phyloP scores from a whole-genome alignment of 2,113 vertebrate genomes.

The Oreochromis niloticus region DNA sequence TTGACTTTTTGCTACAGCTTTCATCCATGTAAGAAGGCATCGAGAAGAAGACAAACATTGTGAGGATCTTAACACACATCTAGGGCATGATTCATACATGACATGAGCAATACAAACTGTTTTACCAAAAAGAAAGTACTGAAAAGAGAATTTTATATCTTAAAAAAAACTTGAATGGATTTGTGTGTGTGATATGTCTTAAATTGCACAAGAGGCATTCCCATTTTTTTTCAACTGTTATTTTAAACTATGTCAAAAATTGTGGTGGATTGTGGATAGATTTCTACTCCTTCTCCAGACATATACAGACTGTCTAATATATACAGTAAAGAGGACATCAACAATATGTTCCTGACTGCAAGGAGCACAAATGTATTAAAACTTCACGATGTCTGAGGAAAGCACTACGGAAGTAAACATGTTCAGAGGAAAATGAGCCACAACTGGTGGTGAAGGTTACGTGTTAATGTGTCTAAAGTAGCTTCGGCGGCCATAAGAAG shows the following conservation, averaged over 20 bases:
- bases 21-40: constrained; percentile 55
- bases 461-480: background rate
- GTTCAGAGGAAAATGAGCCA: background rate
- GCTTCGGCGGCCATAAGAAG: background rate
- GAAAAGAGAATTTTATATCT: background rate
- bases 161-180: constrained; percentile 28
- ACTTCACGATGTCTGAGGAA: background rate
- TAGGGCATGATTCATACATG: background rate
- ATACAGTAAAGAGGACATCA: constrained; percentile 15
- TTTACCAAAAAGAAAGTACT: background rate
- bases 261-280: background rate
- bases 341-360: background rate
- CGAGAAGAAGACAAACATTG: constrained; percentile 8
- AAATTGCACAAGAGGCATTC: constrained; percentile 22
- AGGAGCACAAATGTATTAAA: background rate
- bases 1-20: constrained; percentile 39
- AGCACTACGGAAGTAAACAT: background rate
- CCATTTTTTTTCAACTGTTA: constrained; percentile 13
- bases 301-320: constrained; percentile 9
- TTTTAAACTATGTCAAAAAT: constrained; percentile 33
- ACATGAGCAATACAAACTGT: constrained; percentile 6
- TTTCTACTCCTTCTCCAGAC: background rate
- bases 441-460: background rate
- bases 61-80: constrained; percentile 17
- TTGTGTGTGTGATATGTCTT: constrained; percentile 40